Evolutionary conservation across 2,888 invertebrate species (phyloP), one percentile per base, ranked within the genome.

Genomic region (Phengaris alcon): DNA sequence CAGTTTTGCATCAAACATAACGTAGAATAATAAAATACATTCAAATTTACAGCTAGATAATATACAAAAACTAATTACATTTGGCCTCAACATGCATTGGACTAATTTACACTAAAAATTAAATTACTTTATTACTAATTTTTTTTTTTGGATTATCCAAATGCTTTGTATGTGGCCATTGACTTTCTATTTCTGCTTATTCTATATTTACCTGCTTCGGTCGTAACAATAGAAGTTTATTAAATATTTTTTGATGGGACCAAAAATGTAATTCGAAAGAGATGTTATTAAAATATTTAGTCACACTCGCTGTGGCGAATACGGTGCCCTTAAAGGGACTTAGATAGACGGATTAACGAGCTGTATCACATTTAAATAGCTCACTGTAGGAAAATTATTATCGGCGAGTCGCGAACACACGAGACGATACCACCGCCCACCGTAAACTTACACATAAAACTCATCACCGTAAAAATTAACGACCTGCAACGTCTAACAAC

Each of bases 381-480:
- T 44, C 64, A 64, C 35, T 64, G 64, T 64, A 64, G 64, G 64
- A 35, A 64, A 35, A 64, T 64, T 64, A 64, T 64, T 64, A 64
- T 64, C 64, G 35, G 44, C 64, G 6, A 8, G 7, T 3, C 35
- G 35, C 70, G 70, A 15, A 51, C 70, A 48, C 69, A 70, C 51
- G 35, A 12, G 64, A 44, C 64, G 64, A 35, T 10, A 22, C 48
- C 10, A 64, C 9, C 64, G 48, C 70, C 15, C 70, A 15, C 70
- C 70, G 8, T 22, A 46, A 12, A 35, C 46, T 22, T 68, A 68
- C n/a, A 70, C 70, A 52, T 70, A 51, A 70, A 70, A 70, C 51
- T 70, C 48, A 70, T 70, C 51, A 70, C 70, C 70, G 70, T 70
- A 51, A 15, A 48, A 70, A 70, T 70, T 70, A 70, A 70, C 70